Evolutionary conservation across 2,113 vertebrate species (phyloP).

Genomic region (Clarias macrocephalus): DNA sequence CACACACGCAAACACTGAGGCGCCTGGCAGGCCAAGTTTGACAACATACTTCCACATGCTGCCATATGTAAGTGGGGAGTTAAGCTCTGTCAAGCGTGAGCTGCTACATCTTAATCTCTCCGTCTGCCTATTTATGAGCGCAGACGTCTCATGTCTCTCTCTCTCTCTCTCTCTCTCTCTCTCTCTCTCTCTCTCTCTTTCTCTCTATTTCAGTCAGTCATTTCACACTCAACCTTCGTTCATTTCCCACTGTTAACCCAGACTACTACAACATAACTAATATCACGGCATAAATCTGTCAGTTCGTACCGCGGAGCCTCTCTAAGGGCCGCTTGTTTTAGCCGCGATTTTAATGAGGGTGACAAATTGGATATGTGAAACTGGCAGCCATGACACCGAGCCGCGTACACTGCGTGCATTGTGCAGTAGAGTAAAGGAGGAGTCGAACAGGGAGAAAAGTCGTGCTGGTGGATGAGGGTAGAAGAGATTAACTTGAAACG

Average conservation of each 20-base stretch:
- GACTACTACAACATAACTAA: conserved; percentile 48
- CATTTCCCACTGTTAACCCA: conserved; percentile 63
- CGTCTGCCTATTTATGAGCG: conserved; percentile 65
- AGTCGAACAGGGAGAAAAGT: conserved; percentile 39
- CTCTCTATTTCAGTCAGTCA: conserved; percentile 60
- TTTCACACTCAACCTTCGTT: conserved; percentile 68
- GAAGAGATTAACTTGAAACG: background rate
- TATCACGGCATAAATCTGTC: conserved; percentile 67
- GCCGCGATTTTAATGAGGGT: conserved; percentile 66
- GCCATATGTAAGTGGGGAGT: conserved; percentile 64
- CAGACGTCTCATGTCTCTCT: conserved; percentile 46
- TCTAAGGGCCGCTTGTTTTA: conserved; percentile 71
- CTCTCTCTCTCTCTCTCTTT: conserved; percentile 58
- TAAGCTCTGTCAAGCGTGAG: conserved; percentile 51
- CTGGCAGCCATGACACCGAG: conserved; percentile 63
- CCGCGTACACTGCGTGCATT: conserved; percentile 65
- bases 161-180: conserved; percentile 55
- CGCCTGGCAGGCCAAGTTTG: conserved; percentile 54
- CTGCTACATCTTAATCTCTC: conserved; percentile 62
- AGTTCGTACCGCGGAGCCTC: conserved; percentile 59
- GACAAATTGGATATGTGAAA: conserved; percentile 75
- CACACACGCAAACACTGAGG: background rate
- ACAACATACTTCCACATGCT: conserved; percentile 68
- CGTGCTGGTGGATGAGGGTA: conserved; percentile 34
- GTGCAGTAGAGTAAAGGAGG: conserved; percentile 50